phyloP scores from a whole-genome alignment of 2,113 vertebrate genomes.

The Eulemur macaco region DNA sequence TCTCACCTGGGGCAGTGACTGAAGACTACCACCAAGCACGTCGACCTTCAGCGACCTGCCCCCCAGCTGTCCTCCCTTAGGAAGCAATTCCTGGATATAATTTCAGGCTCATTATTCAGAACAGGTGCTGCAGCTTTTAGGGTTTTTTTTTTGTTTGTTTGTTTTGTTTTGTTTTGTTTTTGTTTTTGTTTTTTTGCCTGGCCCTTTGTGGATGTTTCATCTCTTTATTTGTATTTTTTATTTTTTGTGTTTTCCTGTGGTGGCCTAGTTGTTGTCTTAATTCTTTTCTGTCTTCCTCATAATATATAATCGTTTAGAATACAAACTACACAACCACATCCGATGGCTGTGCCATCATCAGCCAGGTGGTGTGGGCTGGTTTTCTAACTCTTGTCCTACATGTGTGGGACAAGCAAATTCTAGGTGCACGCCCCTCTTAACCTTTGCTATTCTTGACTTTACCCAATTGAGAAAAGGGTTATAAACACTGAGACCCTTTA shows the following conservation, averaged over 20 bases:
- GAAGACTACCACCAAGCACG: background rate
- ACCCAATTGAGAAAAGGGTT: background rate
- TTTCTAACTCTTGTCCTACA: background rate
- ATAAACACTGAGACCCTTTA: background rate
- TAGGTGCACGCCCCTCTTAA: background rate
- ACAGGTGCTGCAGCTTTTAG: background rate
- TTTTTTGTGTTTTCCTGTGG: background rate
- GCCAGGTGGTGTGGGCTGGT: background rate
- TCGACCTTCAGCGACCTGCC: background rate
- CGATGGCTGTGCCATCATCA: background rate
- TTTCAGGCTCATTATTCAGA: slow-evolving; percentile 6
- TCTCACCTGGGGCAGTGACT: background rate
- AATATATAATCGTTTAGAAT: background rate
- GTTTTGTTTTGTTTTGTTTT: too few relatives aligned
- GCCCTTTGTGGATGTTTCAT: background rate
- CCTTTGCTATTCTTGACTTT: background rate
- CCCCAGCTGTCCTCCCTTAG: background rate
- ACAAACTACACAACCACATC: background rate
- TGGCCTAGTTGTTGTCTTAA: background rate
- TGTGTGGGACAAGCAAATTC: background rate
- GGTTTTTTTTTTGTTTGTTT: too few relatives aligned
- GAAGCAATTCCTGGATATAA: background rate
- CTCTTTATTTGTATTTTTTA: background rate
- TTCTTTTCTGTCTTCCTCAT: background rate
- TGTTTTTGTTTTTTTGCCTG: background rate